Conservation (phyloP, 2,888 invertebrate genomes). For the Lycophotia porphyrea region DNA sequence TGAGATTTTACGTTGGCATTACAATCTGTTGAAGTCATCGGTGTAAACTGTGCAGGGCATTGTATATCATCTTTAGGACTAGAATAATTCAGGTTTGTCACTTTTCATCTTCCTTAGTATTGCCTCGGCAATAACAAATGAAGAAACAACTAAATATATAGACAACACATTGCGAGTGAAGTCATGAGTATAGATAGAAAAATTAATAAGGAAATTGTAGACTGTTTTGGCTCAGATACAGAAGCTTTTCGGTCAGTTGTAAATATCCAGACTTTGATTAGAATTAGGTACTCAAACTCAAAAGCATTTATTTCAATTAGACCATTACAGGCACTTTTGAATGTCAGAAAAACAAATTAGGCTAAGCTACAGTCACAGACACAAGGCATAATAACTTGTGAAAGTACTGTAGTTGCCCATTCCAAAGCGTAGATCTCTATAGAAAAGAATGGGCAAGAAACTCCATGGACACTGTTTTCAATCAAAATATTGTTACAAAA, state of each 20-base stretch:
- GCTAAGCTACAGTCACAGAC: too few relatives aligned
- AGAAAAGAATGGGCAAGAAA: too few relatives aligned
- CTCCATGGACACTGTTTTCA: too few relatives aligned
- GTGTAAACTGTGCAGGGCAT: background rate
- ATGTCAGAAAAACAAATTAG: too few relatives aligned
- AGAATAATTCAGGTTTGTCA: background rate
- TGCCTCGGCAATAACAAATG: background rate
- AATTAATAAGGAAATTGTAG: background rate
- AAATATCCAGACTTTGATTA: background rate
- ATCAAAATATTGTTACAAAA: too few relatives aligned
- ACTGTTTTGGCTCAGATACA: background rate
- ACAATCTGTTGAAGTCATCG: conserved; percentile 33
- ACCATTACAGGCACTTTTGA: too few relatives aligned
- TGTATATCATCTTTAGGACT: background rate
- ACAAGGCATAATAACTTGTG: too few relatives aligned
- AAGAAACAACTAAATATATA: conserved; percentile 2
- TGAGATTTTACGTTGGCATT: conserved; percentile 6
- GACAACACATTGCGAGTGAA: background rate
- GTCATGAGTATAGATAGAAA: background rate
- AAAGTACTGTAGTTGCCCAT: too few relatives aligned
- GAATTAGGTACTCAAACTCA: too few relatives aligned
- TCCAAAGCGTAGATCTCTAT: too few relatives aligned
- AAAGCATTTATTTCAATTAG: too few relatives aligned
- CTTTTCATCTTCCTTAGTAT: conserved; percentile 10
- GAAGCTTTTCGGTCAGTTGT: background rate